These are phyloP conservation scores for Pluvialis apricaria DNA, from an alignment of 2,113 vertebrate genomes.

Conservation along the genomic window DNA sequence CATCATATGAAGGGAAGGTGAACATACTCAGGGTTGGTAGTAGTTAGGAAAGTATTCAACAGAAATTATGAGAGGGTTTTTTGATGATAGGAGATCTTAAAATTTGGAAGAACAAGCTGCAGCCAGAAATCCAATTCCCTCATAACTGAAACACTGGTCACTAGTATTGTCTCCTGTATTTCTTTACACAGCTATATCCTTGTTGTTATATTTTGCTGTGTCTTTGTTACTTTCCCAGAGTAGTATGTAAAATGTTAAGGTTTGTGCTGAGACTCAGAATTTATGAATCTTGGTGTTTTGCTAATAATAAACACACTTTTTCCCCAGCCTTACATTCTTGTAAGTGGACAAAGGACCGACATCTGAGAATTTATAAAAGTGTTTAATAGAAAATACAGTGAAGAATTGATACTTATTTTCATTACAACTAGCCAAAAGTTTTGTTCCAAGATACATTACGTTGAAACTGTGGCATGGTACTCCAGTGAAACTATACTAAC, in stretches of 20 bases:
- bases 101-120: background rate
- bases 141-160: background rate
- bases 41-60: background rate
- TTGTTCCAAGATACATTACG: background rate
- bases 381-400: background rate
- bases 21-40: background rate
- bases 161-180: background rate
- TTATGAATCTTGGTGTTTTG: background rate
- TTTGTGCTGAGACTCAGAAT: background rate
- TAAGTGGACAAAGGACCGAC: background rate
- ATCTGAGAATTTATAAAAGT: background rate
- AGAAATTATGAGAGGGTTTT: background rate
- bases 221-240: background rate
- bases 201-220: background rate
- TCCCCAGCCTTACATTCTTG: background rate
- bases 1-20: background rate
- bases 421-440: background rate
- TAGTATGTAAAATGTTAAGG: background rate
- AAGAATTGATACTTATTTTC: background rate
- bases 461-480: slow-evolving; percentile 69
- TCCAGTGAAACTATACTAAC: slow-evolving; percentile 75
- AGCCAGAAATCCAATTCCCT: background rate
- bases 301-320: background rate
- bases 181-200: background rate
- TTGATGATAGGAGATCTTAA: background rate